Evolutionary conservation across 1,140 invertebrate genomes (phyloP).

Genomic region (Cecropterus lyciades): DNA sequence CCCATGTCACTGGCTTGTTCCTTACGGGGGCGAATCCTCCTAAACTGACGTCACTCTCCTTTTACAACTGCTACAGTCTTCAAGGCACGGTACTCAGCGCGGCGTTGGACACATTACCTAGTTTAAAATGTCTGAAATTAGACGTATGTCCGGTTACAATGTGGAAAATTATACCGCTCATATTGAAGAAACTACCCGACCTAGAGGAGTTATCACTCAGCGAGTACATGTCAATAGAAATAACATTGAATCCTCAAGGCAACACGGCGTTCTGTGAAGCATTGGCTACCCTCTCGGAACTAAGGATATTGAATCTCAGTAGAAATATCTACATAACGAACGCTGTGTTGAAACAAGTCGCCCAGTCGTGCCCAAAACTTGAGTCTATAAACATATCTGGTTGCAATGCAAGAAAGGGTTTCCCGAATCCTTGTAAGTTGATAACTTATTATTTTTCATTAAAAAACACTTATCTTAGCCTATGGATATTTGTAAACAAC

Average conservation of each 20-base stretch:
- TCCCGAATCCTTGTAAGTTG: conserved; percentile 52
- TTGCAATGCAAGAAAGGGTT: conserved; percentile 59
- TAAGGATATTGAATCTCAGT: conserved; percentile 64
- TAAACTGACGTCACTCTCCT: conserved; percentile 62
- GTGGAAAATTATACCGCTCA: conserved; percentile 65
- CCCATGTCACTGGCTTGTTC: conserved; percentile 72
- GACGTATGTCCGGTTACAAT: conserved; percentile 66
- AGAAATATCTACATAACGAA: conserved; percentile 71
- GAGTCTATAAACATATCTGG: conserved; percentile 63
- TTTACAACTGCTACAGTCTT: conserved; percentile 75
- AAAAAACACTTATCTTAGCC: no score
- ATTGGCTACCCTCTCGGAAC: conserved; percentile 50
- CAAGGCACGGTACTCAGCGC: conserved; percentile 65
- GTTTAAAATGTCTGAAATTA: conserved; percentile 62
- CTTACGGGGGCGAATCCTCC: conserved; percentile 57
- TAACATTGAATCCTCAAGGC: conserved; percentile 36
- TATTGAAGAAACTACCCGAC: conserved; percentile 64
- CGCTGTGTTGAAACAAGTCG: conserved; percentile 61
- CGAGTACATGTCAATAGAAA: conserved; percentile 60
- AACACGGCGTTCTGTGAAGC: conserved; percentile 60
- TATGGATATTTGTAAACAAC: no score
- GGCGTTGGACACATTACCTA: conserved; percentile 60
- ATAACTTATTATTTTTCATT: background rate
- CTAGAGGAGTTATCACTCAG: conserved; percentile 75
- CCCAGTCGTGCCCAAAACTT: conserved; percentile 56